Evolutionary conservation across 1,140 invertebrate genomes (phyloP).

Genomic region (Sinella curviseta): DNA sequence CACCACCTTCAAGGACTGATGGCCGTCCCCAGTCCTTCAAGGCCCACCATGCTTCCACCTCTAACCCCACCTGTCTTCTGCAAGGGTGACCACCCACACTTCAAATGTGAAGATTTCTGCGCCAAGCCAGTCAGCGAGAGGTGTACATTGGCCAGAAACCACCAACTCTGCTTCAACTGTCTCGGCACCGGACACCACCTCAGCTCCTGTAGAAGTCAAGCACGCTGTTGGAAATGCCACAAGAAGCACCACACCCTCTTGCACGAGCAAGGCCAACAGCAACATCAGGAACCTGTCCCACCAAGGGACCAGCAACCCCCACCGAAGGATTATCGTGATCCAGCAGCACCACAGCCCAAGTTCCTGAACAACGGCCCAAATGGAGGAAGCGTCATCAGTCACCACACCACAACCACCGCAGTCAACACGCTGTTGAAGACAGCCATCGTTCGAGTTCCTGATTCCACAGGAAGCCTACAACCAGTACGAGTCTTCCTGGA

Average conservation of each 20-base stretch:
- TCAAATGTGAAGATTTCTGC: neutral
- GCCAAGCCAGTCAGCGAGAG: neutral
- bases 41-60: neutral
- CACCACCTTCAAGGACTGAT: neutral
- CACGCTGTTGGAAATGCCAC: neutral
- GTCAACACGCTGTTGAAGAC: neutral
- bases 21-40: neutral
- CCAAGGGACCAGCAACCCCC: neutral
- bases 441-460: neutral
- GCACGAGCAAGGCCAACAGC: neutral
- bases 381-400: too few relatives aligned
- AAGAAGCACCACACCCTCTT: neutral
- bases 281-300: neutral
- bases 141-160: neutral
- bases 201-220: neutral
- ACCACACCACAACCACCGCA: neutral
- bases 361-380: too few relatives aligned
- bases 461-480: neutral
- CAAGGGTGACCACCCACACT: neutral
- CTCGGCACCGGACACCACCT: neutral
- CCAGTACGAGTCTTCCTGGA: neutral
- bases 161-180: neutral
- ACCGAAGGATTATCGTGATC: neutral
- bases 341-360: neutral
- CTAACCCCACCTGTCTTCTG: neutral